A percentile compares a stretch with the other conserved stretches of the same genome.
Evolutionary conservation across 1,140 invertebrate genomes (phyloP).

Genomic region (Chelonus insularis): DNA sequence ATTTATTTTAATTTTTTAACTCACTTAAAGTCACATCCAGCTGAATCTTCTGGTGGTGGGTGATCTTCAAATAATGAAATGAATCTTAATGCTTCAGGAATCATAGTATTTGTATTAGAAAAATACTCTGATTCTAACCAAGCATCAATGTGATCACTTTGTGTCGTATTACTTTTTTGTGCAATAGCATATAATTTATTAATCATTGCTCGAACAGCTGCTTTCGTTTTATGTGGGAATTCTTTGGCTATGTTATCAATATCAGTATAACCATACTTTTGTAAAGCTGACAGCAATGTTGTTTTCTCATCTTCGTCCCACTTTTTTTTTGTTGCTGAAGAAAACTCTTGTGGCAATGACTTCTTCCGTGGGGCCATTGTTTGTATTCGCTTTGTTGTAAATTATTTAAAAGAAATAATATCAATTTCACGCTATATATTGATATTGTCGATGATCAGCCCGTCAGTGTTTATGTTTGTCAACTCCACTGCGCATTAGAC

Average conservation of each 20-base stretch:
- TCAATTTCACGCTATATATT: too few species aligned
- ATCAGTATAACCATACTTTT: conserved; percentile 29
- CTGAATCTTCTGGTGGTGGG: conserved; percentile 21
- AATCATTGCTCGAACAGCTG: conserved; percentile 26
- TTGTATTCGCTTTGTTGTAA: too few species aligned
- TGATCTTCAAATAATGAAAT: conserved; percentile 31
- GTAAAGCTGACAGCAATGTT: conserved; percentile 22
- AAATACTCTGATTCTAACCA: conserved; percentile 24
- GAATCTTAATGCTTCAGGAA: conserved; percentile 29
- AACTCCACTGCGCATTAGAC: too few species aligned
- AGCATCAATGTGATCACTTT: conserved; percentile 7
- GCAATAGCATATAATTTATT: conserved; percentile 23
- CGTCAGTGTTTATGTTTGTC: too few species aligned
- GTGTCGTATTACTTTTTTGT: background rate
- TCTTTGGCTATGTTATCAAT: conserved; percentile 20
- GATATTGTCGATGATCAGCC: too few species aligned
- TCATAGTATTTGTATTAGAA: conserved; percentile 1
- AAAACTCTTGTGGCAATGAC: too few species aligned
- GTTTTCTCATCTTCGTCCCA: conserved; percentile 31
- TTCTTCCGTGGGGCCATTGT: too few species aligned
- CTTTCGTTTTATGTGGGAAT: conserved; percentile 24
- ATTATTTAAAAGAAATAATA: too few species aligned
- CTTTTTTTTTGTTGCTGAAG: too few species aligned
- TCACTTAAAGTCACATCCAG: conserved; percentile 29
- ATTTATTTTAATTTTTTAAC: background rate